Evolutionary conservation across 2,888 invertebrate genomes (phyloP), one percentile per base, ranked within the genome.

Genomic region (Callyntrura sp.): DNA sequence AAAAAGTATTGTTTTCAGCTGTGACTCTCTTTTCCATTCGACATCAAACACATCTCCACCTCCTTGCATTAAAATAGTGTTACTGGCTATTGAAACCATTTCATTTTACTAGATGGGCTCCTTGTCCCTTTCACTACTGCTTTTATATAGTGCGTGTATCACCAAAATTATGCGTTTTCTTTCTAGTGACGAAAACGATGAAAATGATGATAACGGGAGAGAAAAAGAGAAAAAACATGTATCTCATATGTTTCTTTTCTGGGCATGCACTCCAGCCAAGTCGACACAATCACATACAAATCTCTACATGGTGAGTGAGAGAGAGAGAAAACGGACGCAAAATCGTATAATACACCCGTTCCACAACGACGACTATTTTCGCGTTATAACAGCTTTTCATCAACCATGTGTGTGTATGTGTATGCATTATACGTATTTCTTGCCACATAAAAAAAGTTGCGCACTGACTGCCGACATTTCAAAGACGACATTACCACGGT

Each of bases 381-480:
- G n/a, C n/a, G n/a, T n/a, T n/a, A n/a, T n/a, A n/a, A n/a, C n/a
- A n/a, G n/a, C n/a, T n/a, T n/a, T n/a, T n/a, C n/a, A n/a, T n/a
- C n/a, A n/a, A n/a, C n/a, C n/a, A n/a, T n/a, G n/a, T n/a, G n/a
- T n/a, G n/a, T n/a, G n/a, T n/a, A n/a, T n/a, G n/a, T n/a, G n/a
- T n/a, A n/a, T n/a, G n/a, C n/a, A n/a, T n/a, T n/a, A n/a, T n/a
- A n/a, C n/a, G n/a, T n/a, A n/a, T n/a, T n/a, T n/a, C n/a, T n/a
- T n/a, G n/a, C n/a, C n/a, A n/a, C n/a, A n/a, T n/a, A n/a, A n/a
- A n/a, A n/a, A n/a, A n/a, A n/a, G n/a, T n/a, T n/a, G n/a, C n/a
- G n/a, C n/a, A n/a, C n/a, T n/a, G n/a, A n/a, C n/a, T n/a, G 88
- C 83, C 88, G 88, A 88, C 88, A 83, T 88, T 88, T 88, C 83